Evolutionary conservation across 2,113 vertebrate genomes (phyloP), one percentile per base, ranked within the genome.

Genomic region (Nyctibius bracteatus): DNA sequence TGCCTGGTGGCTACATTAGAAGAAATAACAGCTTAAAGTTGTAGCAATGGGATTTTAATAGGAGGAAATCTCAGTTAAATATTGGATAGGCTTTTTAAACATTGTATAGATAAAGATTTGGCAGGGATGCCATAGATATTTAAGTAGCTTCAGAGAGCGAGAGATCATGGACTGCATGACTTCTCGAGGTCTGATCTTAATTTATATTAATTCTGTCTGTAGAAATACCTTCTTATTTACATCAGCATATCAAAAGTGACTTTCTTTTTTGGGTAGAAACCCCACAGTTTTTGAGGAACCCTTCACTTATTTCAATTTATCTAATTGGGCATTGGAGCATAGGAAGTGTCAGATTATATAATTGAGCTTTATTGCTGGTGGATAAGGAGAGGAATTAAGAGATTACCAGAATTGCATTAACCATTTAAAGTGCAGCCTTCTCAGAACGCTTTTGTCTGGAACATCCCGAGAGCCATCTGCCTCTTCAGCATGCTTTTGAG

Each of bases 311-410:
- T 97, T 91, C 7, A 2, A 31, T 81, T 90, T 58, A 70, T 93
- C 74, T 92, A 65, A 86, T 49, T 63, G 75, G 39, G 59, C 65
- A 90, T 62, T 54, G 24, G 68, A 74, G 84, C 61, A 94, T 67
- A 96, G 93, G 77, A 80, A 73, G 39, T 88, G 72, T 94, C 95
- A 92, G 55, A 96, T 96, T 86, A 49, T 96, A 77, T 93, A 93
- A 88, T 57, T 47, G 95, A 86, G 71, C 63, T 93, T 97, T 93
- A 82, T 80, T 96, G 65, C 90, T 96, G 61, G 88, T 41, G 47
- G 63, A 44, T 73, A 84, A 94, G 41, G 54, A 81, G 35, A 67
- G 33, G 72, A 95, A 96, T 95, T 81, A 95, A 86, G 57, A 84
- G 74, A 87, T 75, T 90, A 70, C 88, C 71, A 46, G 81, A 77